Evolutionary conservation across 2,113 vertebrate genomes (phyloP).

Genomic region (Cryptomyrus ogoouensis): DNA sequence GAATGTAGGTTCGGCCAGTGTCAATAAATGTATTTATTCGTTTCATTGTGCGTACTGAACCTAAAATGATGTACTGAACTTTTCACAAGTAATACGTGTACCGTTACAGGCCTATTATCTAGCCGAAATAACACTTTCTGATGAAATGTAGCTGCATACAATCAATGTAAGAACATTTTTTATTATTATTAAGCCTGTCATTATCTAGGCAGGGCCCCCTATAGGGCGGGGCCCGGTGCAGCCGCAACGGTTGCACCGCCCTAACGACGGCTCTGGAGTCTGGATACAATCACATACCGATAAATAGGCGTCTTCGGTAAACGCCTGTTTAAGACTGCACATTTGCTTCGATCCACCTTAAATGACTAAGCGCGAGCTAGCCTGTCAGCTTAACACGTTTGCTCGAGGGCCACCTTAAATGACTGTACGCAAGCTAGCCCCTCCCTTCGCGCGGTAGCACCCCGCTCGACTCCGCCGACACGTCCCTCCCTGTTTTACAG

Average conservation of each 20-base stretch:
- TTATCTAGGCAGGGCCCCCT: neutral
- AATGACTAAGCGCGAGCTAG: conserved; percentile 48
- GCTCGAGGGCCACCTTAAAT: conserved; percentile 57
- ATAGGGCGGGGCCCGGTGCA: neutral
- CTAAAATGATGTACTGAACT: neutral
- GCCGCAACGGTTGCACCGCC: neutral
- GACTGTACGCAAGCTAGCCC: conserved; percentile 46
- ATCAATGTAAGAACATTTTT: neutral
- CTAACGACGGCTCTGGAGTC: neutral
- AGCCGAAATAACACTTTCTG: neutral
- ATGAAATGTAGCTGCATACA: neutral
- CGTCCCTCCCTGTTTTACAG: conserved; percentile 34
- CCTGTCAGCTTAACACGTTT: conserved; percentile 10
- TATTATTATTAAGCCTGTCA: neutral
- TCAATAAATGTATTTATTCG: neutral
- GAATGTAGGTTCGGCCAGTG: neutral
- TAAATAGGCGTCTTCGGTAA: neutral
- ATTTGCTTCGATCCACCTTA: conserved; percentile 53
- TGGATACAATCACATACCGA: neutral
- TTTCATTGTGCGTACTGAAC: neutral
- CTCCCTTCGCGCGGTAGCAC: conserved; percentile 40
- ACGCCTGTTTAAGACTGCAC: neutral
- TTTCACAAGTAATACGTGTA: too few species aligned
- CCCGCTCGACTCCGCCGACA: conserved; percentile 17
- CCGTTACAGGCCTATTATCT: neutral